Percentiles rank a stretch among this genome's conserved stretches.
phyloP scores from a whole-genome alignment of 2,888 invertebrate genomes.

The Sesia bembeciformis region DNA sequence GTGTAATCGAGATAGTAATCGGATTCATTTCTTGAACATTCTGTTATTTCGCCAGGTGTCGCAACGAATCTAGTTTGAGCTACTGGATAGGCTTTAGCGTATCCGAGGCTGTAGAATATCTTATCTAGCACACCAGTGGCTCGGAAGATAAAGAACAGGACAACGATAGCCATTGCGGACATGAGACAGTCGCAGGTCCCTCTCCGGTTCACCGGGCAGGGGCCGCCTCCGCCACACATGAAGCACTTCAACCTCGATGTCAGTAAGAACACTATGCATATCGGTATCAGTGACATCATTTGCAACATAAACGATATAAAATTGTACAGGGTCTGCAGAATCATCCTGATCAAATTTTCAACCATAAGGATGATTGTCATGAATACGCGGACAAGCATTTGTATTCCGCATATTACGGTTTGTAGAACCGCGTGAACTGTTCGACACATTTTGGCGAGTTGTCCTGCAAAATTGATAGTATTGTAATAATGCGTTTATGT shows the following conservation, averaged over 20 bases:
- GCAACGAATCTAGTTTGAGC: slow-evolving; percentile 26
- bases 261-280: slow-evolving; percentile 3
- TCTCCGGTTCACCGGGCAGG: slow-evolving; percentile 41
- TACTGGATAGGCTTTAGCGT: slow-evolving; percentile 28
- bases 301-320: slow-evolving; percentile 4
- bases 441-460: background rate
- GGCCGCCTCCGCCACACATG: slow-evolving; percentile 52
- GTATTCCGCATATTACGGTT: slow-evolving; percentile 40
- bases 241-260: slow-evolving; percentile 4
- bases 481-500: no score
- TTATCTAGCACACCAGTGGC: slow-evolving; percentile 49
- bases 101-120: slow-evolving; percentile 49
- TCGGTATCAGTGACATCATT: slow-evolving; percentile 3
- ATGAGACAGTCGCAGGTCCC: slow-evolving; percentile 50
- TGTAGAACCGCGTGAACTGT: background rate
- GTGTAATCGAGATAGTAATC: slow-evolving; percentile 5
- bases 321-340: slow-evolving; percentile 6
- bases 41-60: slow-evolving; percentile 41
- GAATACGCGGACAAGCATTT: slow-evolving; percentile 53
- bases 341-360: slow-evolving; percentile 45
- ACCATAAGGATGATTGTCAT: slow-evolving; percentile 57
- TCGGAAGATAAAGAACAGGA: slow-evolving; percentile 46
- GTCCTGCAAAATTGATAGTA: background rate
- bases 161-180: slow-evolving; percentile 37
- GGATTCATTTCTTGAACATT: slow-evolving; percentile 39